Evolutionary conservation across 2,113 vertebrate genomes (phyloP).

Genomic region (Calypte anna): DNA sequence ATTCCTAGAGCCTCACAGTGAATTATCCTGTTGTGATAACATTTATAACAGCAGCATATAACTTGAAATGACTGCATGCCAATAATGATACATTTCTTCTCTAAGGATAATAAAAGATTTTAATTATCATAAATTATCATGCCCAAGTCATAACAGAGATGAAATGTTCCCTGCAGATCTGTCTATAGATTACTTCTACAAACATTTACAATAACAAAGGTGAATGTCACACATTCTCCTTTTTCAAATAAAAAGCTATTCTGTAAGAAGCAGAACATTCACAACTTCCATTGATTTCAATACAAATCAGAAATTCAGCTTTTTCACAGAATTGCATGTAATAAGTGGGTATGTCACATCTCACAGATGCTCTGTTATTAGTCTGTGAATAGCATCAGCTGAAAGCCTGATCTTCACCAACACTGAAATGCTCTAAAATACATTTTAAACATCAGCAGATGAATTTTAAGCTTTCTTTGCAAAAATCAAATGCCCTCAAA

Average conservation of each 20-base stretch:
- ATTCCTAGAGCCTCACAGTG: background rate
- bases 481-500: background rate
- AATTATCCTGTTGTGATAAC: background rate
- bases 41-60: background rate
- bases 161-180: background rate
- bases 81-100: background rate
- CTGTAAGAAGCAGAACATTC: background rate
- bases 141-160: background rate
- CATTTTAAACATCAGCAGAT: background rate
- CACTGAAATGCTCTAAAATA: conserved; percentile 9
- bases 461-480: background rate
- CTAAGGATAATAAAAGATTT: conserved; percentile 14
- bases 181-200: conserved; percentile 6
- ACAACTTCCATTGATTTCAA: conserved; percentile 13
- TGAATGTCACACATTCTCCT: background rate
- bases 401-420: conserved; percentile 23
- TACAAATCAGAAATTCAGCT: background rate
- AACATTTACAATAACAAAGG: background rate
- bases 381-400: conserved; percentile 15
- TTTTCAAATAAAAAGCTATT: background rate
- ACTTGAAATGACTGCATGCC: background rate
- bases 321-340: background rate
- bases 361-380: conserved; percentile 35
- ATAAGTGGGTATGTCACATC: conserved; percentile 6
- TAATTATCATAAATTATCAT: conserved; percentile 18